Percentiles rank a stretch among this genome's conserved stretches.
These are phyloP conservation scores for Rhinatrema bivittatum DNA, from an alignment of 2,797 vertebrate species.

Conservation along the genomic window DNA sequence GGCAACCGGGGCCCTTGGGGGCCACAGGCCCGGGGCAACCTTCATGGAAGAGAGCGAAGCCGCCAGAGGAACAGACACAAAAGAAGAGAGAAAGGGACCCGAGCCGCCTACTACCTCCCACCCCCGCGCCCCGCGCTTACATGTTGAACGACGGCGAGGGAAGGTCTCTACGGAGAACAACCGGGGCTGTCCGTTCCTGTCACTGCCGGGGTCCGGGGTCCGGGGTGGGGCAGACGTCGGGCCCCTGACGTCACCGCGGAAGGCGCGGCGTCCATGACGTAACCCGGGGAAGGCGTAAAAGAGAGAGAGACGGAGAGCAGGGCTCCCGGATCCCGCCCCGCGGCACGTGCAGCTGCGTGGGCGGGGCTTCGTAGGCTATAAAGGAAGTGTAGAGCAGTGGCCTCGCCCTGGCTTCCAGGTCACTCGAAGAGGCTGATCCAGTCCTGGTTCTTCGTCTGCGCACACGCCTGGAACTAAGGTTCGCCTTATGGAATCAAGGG, in stretches of 20 bases:
- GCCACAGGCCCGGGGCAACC: no score
- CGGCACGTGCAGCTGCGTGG: no score
- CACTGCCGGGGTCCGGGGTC: rapidly evolving
- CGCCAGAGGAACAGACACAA: no score
- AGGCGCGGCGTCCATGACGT: background rate
- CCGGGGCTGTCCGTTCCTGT: background rate
- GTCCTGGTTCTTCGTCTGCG: no score
- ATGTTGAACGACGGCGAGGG: background rate
- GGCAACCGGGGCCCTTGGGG: no score
- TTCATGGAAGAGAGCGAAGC: no score
- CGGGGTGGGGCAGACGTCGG: background rate
- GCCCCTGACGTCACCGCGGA: background rate
- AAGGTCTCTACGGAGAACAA: no score
- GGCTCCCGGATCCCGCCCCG: background rate
- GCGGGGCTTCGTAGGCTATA: background rate
- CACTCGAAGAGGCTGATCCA: no score
- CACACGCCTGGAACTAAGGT: no score
- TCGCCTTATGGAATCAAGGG: no score
- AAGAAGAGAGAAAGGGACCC: no score
- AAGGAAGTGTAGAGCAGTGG: background rate
- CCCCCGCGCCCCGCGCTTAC: background rate
- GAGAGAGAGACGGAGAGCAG: background rate
- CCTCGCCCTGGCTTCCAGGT: no score
- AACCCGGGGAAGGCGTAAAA: background rate
- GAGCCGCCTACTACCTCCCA: background rate